Conservation (phyloP, 92 coral and sea anemone species). For the Paragorgia papillata region DNA sequence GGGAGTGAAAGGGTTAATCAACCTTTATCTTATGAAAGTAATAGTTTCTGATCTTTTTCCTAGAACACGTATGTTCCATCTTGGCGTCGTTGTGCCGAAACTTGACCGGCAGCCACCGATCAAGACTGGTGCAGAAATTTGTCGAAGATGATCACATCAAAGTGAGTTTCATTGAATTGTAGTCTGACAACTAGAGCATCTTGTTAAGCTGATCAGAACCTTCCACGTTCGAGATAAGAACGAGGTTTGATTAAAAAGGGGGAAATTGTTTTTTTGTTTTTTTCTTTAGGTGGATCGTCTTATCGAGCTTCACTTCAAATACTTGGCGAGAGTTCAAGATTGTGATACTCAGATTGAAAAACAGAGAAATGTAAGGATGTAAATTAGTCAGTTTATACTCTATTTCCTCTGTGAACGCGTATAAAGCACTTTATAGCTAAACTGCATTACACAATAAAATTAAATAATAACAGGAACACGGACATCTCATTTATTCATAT, state of each 20-base stretch:
- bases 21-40: too few relatives aligned
- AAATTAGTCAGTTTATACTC: background rate
- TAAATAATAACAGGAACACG: too few relatives aligned
- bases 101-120: conserved; percentile 69
- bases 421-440: too few relatives aligned
- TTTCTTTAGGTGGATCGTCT: conserved; percentile 74
- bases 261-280: background rate
- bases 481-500: too few relatives aligned
- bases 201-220: too few relatives aligned
- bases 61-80: conserved; percentile 85
- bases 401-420: too few relatives aligned
- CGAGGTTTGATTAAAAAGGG: too few relatives aligned
- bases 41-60: too few relatives aligned
- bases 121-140: conserved; percentile 93
- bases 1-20: too few relatives aligned
- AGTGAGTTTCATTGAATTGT: background rate
- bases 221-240: too few relatives aligned
- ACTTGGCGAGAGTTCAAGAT: conserved; percentile 77
- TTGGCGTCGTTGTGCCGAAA: conserved; percentile 89
- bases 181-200: too few relatives aligned
- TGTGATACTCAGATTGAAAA: conserved; percentile 88
- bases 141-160: conserved; percentile 91
- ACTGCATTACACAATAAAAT: too few relatives aligned
- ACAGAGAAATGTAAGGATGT: conserved; percentile 74
- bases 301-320: conserved; percentile 92